A percentile compares a stretch with the other conserved stretches of the same genome.
Conservation (phyloP, 1,140 invertebrate genomes). For the Lanistes nyassanus region DNA sequence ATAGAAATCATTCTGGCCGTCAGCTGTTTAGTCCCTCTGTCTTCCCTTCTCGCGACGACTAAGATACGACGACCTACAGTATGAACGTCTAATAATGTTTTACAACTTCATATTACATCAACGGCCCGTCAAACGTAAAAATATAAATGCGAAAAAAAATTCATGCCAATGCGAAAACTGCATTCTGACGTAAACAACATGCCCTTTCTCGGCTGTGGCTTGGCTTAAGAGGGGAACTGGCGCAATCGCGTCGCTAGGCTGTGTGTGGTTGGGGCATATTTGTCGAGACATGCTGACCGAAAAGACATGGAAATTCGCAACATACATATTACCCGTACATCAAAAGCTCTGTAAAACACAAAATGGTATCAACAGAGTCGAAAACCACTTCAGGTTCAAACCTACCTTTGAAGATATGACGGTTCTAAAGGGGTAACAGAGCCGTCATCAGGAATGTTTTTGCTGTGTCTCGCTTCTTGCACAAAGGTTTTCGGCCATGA, state of each 20-base stretch:
- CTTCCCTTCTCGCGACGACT: too few species aligned
- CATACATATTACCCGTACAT: not conserved
- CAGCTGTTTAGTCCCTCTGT: too few species aligned
- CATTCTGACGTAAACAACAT: constrained; percentile 23
- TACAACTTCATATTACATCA: too few species aligned
- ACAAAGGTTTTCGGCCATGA: constrained; percentile 25
- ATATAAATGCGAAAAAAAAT: too few species aligned
- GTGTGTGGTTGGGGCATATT: constrained; percentile 3
- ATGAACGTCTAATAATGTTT: too few species aligned
- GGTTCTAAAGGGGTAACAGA: constrained; percentile 18
- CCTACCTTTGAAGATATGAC: constrained; percentile 24
- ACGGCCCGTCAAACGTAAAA: too few species aligned
- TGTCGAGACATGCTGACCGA: not conserved
- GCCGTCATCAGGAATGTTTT: constrained; percentile 19
- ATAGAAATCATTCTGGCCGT: too few species aligned
- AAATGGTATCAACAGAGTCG: too few species aligned
- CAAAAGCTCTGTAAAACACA: not conserved
- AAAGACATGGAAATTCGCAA: not conserved
- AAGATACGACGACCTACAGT: too few species aligned
- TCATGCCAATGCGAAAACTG: too few species aligned
- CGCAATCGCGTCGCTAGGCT: not conserved
- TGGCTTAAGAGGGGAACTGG: constrained; percentile 3
- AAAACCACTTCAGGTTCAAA: not conserved
- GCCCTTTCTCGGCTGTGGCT: constrained; percentile 16
- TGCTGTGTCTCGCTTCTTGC: not conserved